phyloP scores from a whole-genome alignment of 2,797 vertebrate species.

The Pelobates cultripes region DNA sequence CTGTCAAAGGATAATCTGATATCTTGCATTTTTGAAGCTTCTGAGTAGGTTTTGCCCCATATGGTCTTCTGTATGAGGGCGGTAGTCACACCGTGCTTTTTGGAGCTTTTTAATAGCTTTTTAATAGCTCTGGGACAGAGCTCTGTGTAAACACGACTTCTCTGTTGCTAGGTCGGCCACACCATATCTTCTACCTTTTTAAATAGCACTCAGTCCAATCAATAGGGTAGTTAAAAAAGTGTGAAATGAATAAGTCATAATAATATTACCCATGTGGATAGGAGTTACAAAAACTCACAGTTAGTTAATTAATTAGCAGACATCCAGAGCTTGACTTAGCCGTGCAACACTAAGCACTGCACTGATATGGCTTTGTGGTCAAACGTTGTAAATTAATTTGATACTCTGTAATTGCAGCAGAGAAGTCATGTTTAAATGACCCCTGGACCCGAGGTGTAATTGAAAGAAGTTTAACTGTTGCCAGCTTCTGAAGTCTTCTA shows the following conservation, averaged over 20 bases:
- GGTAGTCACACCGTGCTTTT: too few relatives aligned
- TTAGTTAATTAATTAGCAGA: constrained; percentile 43
- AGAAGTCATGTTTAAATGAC: constrained; percentile 21
- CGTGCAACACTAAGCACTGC: too few relatives aligned
- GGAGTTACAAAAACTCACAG: constrained; percentile 14
- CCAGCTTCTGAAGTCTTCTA: background rate
- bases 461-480: constrained; percentile 25
- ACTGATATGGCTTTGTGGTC: background rate
- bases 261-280: constrained; percentile 7
- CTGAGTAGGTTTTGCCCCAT: too few relatives aligned
- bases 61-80: too few relatives aligned
- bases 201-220: constrained; percentile 22
- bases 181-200: background rate
- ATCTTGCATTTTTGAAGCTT: too few relatives aligned
- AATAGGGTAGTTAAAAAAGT: constrained; percentile 19
- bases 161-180: too few relatives aligned
- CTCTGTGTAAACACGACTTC: too few relatives aligned
- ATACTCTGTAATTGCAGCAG: constrained; percentile 35
- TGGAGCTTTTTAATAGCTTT: too few relatives aligned
- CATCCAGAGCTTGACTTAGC: constrained; percentile 35
- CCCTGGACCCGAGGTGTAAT: constrained; percentile 10
- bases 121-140: too few relatives aligned
- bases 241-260: constrained; percentile 21
- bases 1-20: too few relatives aligned
- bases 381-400: constrained; percentile 14